A percentile compares a stretch with the other conserved stretches of the same genome.
These are phyloP conservation scores for Falco cherrug DNA, from an alignment of 2,797 vertebrate genomes.

Conservation along the genomic window DNA sequence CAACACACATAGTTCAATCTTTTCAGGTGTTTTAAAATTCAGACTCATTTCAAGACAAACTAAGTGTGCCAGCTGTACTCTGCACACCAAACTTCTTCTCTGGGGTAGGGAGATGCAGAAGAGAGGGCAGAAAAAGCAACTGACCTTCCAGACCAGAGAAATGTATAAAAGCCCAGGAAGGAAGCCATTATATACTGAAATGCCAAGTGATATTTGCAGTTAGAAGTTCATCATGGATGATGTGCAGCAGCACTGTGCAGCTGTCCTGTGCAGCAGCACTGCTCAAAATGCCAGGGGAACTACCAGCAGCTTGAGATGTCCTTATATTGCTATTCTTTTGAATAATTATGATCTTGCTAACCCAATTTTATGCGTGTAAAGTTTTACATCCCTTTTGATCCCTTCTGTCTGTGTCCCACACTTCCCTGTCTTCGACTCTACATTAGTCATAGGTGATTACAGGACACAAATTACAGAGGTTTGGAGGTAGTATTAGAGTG, in stretches of 20 bases:
- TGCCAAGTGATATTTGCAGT: not conserved
- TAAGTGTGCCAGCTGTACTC: not conserved
- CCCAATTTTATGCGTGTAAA: not conserved
- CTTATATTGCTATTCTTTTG: not conserved
- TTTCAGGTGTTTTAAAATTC: not conserved
- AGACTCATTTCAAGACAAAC: not conserved
- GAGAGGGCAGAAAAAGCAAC: not conserved
- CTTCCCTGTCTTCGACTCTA: not conserved
- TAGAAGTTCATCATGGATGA: not conserved
- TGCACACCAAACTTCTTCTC: not conserved
- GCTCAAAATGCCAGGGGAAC: not conserved
- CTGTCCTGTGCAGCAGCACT: not conserved
- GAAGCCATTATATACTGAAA: not conserved
- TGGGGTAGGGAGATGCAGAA: not conserved
- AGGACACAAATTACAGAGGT: not conserved
- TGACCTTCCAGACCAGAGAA: not conserved
- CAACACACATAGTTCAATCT: not conserved
- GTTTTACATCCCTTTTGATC: not conserved
- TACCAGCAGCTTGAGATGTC: not conserved
- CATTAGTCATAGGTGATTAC: not conserved
- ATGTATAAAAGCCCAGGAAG: not conserved
- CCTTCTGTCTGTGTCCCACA: not conserved
- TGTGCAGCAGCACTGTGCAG: not conserved
- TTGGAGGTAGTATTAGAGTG: not conserved
- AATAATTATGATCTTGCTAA: not conserved